Base-by-base conservation (phyloP, 2,113 vertebrate genomes). In the Fregata magnificens region DNA sequence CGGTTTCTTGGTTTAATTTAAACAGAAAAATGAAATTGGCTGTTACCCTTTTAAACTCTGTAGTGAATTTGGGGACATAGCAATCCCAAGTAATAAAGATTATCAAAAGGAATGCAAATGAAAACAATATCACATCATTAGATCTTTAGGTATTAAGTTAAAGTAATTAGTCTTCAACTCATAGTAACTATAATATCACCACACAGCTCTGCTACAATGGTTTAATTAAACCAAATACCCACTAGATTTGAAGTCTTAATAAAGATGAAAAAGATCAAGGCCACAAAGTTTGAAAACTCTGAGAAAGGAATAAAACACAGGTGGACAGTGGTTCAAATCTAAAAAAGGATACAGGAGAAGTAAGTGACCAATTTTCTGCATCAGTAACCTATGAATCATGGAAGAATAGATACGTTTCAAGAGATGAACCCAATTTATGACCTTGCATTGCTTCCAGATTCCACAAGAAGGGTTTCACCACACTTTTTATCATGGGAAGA, bases 171-270 rank as follows among this genome's bases (percentile, higher is more conserved):
- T 88, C 71, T 86, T 91, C 34, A 72, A 73, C 20, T 90, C 82
- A 53, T 58, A 69, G 63, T 76, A 83, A 78, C 87, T 88, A 24
- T 81, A 84, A 67, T 90, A 91, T 12, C 6, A 91, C 38, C 74
- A 92, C 56, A n/a, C 16, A 76, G 26, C 52, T 80, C 58, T 92
- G 52, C 49, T 80, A 70, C 47, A 82, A 71, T 13, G 7, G 26
- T 90, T 94, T 95, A 97, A 95, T 96, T 97, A 96, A 93, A 90
- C 45, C 34, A 78, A 93, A 97, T 92, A 82, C 92, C 88, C 91
- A 13, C 47, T 86, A 95, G 95, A 90, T 81, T 85, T 83, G 56
- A 88, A 87, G 14, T 69, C 69, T 92, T 95, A 93, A 93, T 93
- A 87, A 92, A 82, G 92, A 91, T 73, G 45, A 45, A 82, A 93